Evolutionary conservation across 1,140 invertebrate species (phyloP).

Genomic region (Drosophila micromelanica): DNA sequence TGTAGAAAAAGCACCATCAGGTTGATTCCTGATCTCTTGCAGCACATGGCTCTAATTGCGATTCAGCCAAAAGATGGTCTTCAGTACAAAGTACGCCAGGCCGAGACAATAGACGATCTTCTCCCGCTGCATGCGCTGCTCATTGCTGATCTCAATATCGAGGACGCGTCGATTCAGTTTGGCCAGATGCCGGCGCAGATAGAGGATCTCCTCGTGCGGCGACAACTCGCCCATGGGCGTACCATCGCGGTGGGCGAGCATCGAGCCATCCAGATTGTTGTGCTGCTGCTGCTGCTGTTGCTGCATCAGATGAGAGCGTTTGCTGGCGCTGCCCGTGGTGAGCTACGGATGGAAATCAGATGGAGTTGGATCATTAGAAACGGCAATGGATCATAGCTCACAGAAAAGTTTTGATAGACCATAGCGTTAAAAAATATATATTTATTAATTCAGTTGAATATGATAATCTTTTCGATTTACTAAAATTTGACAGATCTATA

Average conservation of each 20-base stretch:
- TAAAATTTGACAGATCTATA: constrained; percentile 20
- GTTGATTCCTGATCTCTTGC: constrained; percentile 1
- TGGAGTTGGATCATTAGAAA: neutral
- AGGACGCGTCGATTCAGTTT: constrained; percentile 94
- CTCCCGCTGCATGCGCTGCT: constrained; percentile 92
- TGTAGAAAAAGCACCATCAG: constrained; percentile 36
- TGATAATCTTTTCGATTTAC: neutral
- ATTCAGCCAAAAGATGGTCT: constrained; percentile 93
- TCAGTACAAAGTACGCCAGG: constrained; percentile 92
- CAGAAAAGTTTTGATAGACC: constrained; percentile 38
- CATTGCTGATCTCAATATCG: constrained; percentile 92
- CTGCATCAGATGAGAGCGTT: constrained; percentile 63
- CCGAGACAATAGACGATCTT: constrained; percentile 92
- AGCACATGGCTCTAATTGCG: constrained; percentile 85
- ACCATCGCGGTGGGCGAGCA: constrained; percentile 86
- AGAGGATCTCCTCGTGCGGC: constrained; percentile 91
- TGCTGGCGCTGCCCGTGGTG: constrained; percentile 78
- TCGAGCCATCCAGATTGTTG: constrained; percentile 69
- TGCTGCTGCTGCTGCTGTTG: constrained; percentile 44
- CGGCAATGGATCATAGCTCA: constrained; percentile 1
- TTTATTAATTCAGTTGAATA: neutral
- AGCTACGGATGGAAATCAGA: constrained; percentile 35
- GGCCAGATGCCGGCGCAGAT: constrained; percentile 92
- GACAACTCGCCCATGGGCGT: constrained; percentile 89
- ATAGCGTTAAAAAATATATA: constrained; percentile 27